Evolutionary conservation across 1,140 invertebrate species (phyloP).

Genomic region (Tetragnatha versicolor): DNA sequence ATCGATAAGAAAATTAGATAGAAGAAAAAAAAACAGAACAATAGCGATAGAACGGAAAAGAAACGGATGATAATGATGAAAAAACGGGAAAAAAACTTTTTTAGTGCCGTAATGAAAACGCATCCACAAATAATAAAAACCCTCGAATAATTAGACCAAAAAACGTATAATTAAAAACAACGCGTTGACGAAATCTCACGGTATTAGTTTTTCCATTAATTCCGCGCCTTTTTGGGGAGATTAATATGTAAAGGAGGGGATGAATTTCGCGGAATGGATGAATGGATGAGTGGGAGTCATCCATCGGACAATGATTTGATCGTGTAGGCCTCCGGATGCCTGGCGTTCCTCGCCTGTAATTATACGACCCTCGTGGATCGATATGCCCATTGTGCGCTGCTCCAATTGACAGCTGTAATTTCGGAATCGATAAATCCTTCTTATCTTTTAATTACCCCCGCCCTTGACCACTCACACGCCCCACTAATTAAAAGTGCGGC

Average conservation of each 20-base stretch:
- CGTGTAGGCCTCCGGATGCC: constrained; percentile 38
- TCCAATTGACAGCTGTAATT: constrained; percentile 53
- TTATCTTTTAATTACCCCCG: constrained; percentile 34
- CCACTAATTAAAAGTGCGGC: too few species aligned
- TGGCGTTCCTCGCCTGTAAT: constrained; percentile 34
- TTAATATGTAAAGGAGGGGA: constrained; percentile 54
- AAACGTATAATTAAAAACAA: constrained; percentile 6
- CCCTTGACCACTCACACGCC: not conserved
- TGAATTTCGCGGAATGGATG: constrained; percentile 33
- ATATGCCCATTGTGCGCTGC: constrained; percentile 27
- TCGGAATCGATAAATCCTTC: constrained; percentile 46
- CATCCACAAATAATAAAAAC: not conserved
- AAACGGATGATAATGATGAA: not conserved
- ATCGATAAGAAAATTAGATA: constrained; percentile 53
- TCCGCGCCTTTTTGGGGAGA: constrained; percentile 26
- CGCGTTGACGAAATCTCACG: not conserved
- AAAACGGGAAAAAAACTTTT: not conserved
- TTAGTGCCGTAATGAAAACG: not conserved
- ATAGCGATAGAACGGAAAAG: not conserved
- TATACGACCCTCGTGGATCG: constrained; percentile 28
- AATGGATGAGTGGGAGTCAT: constrained; percentile 19
- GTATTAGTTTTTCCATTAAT: not conserved
- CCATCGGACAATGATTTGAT: constrained; percentile 40
- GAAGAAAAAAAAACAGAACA: not conserved
- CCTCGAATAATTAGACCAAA: not conserved